Conservation (phyloP, 2,888 invertebrate genomes). For the Cephalotes varians region DNA sequence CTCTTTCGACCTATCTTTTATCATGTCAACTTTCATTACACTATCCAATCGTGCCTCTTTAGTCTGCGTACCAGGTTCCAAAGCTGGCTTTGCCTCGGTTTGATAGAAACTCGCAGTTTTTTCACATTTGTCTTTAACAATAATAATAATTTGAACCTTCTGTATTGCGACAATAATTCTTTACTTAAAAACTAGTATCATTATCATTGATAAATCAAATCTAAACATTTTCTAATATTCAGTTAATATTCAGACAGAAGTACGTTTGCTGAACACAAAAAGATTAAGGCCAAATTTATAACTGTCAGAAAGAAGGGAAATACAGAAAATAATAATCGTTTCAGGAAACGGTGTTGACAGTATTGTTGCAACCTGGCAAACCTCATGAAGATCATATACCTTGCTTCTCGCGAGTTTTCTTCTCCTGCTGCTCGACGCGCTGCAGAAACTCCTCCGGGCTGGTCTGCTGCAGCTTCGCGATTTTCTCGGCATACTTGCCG, state of each 20-base stretch:
- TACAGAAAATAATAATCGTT: neutral
- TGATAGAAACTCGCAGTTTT: constrained; percentile 76
- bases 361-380: neutral
- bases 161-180: neutral
- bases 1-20: constrained; percentile 89
- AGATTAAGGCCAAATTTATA: neutral
- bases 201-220: constrained; percentile 11
- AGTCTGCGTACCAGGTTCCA: constrained; percentile 63
- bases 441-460: constrained; percentile 92
- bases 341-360: neutral
- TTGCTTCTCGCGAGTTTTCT: constrained; percentile 82
- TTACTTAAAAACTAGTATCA: constrained; percentile 12
- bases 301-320: neutral
- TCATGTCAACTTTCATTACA: constrained; percentile 92
- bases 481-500: constrained; percentile 93
- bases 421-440: constrained; percentile 87
- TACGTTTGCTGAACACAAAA: neutral
- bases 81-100: constrained; percentile 73
- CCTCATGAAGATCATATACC: constrained; percentile 71
- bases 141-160: constrained; percentile 21
- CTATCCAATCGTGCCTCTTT: constrained; percentile 86
- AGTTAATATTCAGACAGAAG: neutral
- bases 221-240: neutral
- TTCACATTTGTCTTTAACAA: constrained; percentile 79
- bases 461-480: constrained; percentile 90